Conservation (phyloP, 2,888 invertebrate species). For the Zaprionus lineosus region DNA sequence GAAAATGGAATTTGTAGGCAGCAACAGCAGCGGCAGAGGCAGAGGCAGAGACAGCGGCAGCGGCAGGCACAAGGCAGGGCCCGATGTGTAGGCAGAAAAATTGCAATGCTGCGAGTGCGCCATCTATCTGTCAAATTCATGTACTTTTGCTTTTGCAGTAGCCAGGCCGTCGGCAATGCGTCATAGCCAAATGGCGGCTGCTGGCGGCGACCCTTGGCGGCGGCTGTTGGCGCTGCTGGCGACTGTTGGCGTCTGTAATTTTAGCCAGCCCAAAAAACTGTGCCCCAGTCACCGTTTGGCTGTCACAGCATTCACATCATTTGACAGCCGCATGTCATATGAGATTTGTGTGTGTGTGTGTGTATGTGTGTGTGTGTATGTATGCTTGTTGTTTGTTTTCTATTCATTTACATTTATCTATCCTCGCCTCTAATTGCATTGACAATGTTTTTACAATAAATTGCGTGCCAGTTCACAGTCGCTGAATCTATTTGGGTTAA, state of each 20-base stretch:
- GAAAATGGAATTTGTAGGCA: conserved; percentile 34
- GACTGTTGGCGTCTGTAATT: conserved; percentile 60
- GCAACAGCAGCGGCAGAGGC: not conserved
- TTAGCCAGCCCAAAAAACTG: conserved; percentile 48
- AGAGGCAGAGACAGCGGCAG: conserved; percentile 1
- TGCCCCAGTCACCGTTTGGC: conserved; percentile 30
- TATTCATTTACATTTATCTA: conserved; percentile 18
- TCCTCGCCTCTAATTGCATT: conserved; percentile 64
- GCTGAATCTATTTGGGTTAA: conserved; percentile 68
- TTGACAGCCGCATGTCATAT: conserved; percentile 66
- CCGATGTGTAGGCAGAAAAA: not conserved
- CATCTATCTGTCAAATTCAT: conserved; percentile 44
- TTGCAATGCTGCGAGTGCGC: conserved; percentile 28
- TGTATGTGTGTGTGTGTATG: too few relatives aligned
- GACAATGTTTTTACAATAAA: conserved; percentile 79
- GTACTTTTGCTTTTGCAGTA: conserved; percentile 48
- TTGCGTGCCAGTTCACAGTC: conserved; percentile 59
- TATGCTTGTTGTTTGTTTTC: conserved; percentile 20
- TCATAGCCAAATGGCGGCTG: conserved; percentile 50
- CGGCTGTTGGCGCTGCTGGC: too few relatives aligned
- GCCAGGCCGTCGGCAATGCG: conserved; percentile 64
- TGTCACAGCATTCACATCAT: conserved; percentile 57
- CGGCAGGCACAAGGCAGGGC: conserved; percentile 6
- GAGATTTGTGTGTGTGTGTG: conserved; percentile 56
- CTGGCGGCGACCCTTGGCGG: too few relatives aligned